Conservation (phyloP, 2,113 vertebrate species). For the Falcunculus frontatus region DNA sequence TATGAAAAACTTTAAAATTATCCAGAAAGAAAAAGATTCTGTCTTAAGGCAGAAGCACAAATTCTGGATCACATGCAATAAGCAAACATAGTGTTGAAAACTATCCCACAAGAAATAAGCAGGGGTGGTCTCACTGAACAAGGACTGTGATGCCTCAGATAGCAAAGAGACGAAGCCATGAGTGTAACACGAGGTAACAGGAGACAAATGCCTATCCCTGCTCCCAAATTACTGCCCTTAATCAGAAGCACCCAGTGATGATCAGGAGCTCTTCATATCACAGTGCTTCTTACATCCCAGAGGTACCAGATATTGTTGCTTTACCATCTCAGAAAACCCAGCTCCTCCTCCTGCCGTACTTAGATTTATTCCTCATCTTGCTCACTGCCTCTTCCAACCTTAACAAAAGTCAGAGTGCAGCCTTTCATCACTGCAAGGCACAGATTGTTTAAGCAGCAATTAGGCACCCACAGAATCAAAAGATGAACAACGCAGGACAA, state of each 20-base stretch:
- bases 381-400: not conserved
- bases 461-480: not conserved
- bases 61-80: not conserved
- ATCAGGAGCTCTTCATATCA: not conserved
- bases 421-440: not conserved
- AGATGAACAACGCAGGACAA: not conserved
- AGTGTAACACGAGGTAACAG: not conserved
- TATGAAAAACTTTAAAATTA: not conserved
- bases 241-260: not conserved
- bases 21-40: not conserved
- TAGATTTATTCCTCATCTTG: fast-evolving
- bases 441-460: not conserved
- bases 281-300: not conserved
- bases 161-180: not conserved
- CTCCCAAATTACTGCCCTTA: not conserved
- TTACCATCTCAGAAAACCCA: not conserved
- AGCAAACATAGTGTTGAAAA: not conserved
- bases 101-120: not conserved
- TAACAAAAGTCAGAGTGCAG: not conserved
- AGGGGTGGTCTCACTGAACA: not conserved
- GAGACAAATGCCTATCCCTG: not conserved
- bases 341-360: not conserved
- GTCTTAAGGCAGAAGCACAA: not conserved
- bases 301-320: not conserved
- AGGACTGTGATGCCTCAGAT: not conserved